A percentile compares a stretch with the other conserved stretches of the same genome.
These are phyloP conservation scores for Pseudococcus jackbeardsleyi DNA, from an alignment of 2,888 invertebrate species.

Conservation along the genomic window DNA sequence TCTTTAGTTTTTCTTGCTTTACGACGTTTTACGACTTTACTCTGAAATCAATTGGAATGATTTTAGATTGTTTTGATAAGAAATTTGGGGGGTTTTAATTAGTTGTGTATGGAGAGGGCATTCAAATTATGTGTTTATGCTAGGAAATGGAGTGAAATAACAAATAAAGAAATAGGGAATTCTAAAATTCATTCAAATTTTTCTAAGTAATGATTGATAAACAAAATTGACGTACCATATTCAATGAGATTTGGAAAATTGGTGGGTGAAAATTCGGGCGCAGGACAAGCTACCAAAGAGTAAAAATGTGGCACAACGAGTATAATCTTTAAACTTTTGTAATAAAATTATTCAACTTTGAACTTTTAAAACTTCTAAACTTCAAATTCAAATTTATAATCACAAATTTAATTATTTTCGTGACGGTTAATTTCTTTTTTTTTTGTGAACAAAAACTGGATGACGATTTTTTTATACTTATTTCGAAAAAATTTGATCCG, in stretches of 20 bases:
- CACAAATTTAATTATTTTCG: not conserved
- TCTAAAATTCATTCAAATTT: not conserved
- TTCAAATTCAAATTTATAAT: conserved; percentile 2
- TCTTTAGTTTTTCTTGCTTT: conserved; percentile 56
- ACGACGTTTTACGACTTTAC: conserved; percentile 59
- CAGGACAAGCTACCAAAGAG: not conserved
- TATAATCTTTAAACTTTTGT: too few species aligned
- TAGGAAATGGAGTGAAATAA: not conserved
- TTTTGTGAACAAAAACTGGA: not conserved
- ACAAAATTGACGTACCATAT: conserved; percentile 5
- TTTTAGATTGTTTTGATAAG: not conserved
- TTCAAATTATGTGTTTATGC: not conserved
- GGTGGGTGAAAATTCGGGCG: not conserved
- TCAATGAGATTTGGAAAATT: not conserved
- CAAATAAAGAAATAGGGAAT: not conserved
- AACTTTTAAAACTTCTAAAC: not conserved
- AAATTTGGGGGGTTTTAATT: not conserved
- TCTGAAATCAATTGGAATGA: not conserved
- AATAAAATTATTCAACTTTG: too few species aligned
- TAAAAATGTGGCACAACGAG: not conserved
- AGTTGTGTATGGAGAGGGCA: not conserved
- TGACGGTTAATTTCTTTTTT: conserved; percentile 27
- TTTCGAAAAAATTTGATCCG: not conserved
- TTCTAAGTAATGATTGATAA: not conserved
- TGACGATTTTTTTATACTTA: not conserved